Evolutionary conservation across 2,797 vertebrate genomes (phyloP).

Genomic region (Gymnocypris eckloni): DNA sequence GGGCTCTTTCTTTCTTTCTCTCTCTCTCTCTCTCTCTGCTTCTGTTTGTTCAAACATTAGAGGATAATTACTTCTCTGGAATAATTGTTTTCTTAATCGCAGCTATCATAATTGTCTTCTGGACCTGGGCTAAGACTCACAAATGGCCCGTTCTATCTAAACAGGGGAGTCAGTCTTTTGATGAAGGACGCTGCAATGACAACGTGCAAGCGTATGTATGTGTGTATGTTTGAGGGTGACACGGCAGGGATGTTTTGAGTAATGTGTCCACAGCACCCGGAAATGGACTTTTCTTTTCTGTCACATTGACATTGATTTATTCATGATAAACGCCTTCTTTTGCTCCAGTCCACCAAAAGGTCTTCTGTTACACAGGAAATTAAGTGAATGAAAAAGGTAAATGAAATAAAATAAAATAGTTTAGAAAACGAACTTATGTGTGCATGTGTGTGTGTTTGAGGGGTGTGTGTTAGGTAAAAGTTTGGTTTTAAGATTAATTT

Average conservation of each 20-base stretch:
- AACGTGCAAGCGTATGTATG: slow-evolving; percentile 25
- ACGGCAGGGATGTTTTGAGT: slow-evolving; percentile 59
- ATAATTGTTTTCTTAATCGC: slow-evolving; percentile 79
- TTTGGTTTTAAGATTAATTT: background rate
- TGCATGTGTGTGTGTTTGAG: background rate
- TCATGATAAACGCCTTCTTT: slow-evolving; percentile 70
- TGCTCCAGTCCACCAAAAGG: slow-evolving; percentile 55
- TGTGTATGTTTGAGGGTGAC: slow-evolving; percentile 49
- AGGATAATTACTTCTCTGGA: slow-evolving; percentile 79
- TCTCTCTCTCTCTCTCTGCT: slow-evolving; percentile 7
- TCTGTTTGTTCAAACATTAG: slow-evolving; percentile 76
- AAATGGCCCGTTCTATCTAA: slow-evolving; percentile 57
- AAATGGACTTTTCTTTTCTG: slow-evolving; percentile 59
- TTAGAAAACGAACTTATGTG: background rate
- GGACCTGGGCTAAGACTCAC: slow-evolving; percentile 51
- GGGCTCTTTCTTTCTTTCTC: slow-evolving; percentile 40
- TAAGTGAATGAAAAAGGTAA: slow-evolving; percentile 36
- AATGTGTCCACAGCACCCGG: slow-evolving; percentile 58
- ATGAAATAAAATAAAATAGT: background rate
- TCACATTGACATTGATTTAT: slow-evolving; percentile 63
- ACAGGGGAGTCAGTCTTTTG: slow-evolving; percentile 45
- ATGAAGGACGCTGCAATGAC: slow-evolving; percentile 53
- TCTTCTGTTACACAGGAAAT: slow-evolving; percentile 52
- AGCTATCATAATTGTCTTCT: slow-evolving; percentile 69
- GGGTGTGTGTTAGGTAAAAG: background rate